phyloP scores from a whole-genome alignment of 1,140 invertebrate species.

The Drosophila sucinea region DNA sequence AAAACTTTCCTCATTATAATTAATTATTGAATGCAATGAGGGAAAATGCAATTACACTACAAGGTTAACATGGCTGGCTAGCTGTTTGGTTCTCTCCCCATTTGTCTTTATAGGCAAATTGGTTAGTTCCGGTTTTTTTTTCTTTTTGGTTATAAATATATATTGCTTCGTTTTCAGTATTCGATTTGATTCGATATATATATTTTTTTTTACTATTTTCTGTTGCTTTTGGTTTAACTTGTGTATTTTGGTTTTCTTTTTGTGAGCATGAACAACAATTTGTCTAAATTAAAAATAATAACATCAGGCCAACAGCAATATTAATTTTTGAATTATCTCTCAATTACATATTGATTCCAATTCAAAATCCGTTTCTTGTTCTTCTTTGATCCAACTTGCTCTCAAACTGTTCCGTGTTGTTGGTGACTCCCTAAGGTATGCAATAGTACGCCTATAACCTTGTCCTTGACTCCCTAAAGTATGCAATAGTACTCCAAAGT shows the following conservation, averaged over 20 bases:
- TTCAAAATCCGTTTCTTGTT: no score
- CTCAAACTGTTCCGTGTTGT: no score
- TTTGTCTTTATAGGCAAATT: conserved; percentile 14
- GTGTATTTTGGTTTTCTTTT: not conserved
- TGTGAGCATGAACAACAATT: conserved; percentile 69
- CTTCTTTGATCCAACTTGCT: no score
- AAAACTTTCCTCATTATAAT: conserved; percentile 37
- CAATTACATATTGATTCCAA: no score
- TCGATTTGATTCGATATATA: not conserved
- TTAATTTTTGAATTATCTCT: no score
- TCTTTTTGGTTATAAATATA: not conserved
- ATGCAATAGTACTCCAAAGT: no score
- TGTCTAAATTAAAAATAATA: conserved; percentile 50
- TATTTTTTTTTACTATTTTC: conserved; percentile 1
- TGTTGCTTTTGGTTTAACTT: conserved; percentile 28
- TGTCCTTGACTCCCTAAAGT: no score
- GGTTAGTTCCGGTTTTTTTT: not conserved
- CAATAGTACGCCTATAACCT: no score
- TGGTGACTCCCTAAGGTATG: no score
- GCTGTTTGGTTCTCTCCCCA: not conserved
- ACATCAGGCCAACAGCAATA: conserved; percentile 19
- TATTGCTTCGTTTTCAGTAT: conserved; percentile 30
- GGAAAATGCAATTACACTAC: conserved; percentile 46
- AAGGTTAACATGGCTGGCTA: conserved; percentile 19
- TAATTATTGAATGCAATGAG: conserved; percentile 35